Conservation (phyloP, 1,140 invertebrate species). For the Pseudomyrmex flavicornis region DNA sequence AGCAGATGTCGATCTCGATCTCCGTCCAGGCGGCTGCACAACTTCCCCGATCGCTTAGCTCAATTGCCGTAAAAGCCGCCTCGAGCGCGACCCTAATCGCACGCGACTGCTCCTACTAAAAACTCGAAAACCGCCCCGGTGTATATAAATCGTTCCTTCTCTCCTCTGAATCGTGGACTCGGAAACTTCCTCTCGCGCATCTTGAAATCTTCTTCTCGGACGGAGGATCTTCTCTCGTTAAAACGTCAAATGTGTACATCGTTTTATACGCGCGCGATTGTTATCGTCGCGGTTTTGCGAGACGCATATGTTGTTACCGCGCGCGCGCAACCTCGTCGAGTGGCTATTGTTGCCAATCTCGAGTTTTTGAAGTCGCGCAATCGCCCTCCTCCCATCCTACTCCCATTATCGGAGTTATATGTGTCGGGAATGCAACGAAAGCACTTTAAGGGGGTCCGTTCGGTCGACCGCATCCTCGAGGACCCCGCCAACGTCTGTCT, state of each 20-base stretch:
- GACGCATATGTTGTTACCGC: conserved; percentile 67
- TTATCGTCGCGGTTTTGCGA: conserved; percentile 52
- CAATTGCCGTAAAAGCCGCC: conserved; percentile 83
- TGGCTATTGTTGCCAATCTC: conserved; percentile 62
- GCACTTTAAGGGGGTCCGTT: conserved; percentile 73
- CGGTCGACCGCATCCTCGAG: conserved; percentile 72
- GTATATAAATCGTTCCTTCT: neutral
- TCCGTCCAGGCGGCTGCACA: conserved; percentile 64
- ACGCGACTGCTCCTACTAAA: conserved; percentile 48
- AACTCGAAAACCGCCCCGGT: conserved; percentile 9
- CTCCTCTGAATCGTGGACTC: too few species aligned
- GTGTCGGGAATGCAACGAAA: conserved; percentile 73
- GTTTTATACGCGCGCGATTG: conserved; percentile 39
- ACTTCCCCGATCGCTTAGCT: conserved; percentile 79
- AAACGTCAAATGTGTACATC: neutral
- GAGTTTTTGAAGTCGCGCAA: conserved; percentile 8
- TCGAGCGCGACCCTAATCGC: conserved; percentile 56
- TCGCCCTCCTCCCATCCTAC: conserved; percentile 52
- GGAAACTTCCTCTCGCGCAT: neutral
- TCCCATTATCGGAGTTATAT: conserved; percentile 70
- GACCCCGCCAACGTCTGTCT: conserved; percentile 69
- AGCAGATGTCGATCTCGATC: conserved; percentile 82
- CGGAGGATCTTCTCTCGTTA: too few species aligned
- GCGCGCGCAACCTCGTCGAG: conserved; percentile 65
- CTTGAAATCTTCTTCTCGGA: neutral